These are phyloP conservation scores for Trididemnum clinides DNA, from an alignment of 23 tunicate genomes.

Conservation along the genomic window DNA sequence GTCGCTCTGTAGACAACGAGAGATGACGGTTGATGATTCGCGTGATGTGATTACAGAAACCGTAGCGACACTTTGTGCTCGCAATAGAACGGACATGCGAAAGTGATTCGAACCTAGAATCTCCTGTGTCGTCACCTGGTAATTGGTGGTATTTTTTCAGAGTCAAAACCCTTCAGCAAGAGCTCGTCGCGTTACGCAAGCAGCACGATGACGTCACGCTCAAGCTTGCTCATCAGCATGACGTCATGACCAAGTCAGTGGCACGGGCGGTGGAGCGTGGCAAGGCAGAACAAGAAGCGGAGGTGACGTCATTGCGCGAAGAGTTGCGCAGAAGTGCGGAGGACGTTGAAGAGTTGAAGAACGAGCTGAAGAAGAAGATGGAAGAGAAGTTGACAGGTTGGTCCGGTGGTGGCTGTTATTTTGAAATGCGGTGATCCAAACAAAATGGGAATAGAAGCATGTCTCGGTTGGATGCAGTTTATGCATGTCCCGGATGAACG, in stretches of 20 bases:
- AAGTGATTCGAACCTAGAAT: too few relatives aligned
- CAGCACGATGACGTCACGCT: constrained; percentile 61
- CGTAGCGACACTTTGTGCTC: too few relatives aligned
- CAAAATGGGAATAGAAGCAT: not conserved
- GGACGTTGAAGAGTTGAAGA: constrained; percentile 32
- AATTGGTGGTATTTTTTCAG: constrained; percentile 22
- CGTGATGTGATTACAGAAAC: too few relatives aligned
- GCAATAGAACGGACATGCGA: too few relatives aligned
- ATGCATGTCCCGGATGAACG: too few relatives aligned
- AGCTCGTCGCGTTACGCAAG: constrained; percentile 61
- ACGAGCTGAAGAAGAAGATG: not conserved
- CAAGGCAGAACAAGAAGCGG: constrained; percentile 47
- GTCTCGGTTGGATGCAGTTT: not conserved
- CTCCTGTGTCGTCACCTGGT: too few relatives aligned
- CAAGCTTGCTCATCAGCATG: constrained; percentile 50
- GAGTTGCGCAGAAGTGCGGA: constrained; percentile 38
- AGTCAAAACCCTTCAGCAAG: constrained; percentile 81
- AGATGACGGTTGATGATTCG: too few relatives aligned
- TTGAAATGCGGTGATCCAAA: too few relatives aligned
- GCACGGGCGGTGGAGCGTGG: constrained; percentile 28
- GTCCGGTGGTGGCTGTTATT: too few relatives aligned
- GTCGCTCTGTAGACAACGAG: too few relatives aligned
- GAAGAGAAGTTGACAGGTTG: constrained; percentile 33
- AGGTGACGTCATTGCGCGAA: constrained; percentile 13
- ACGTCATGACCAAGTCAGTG: constrained; percentile 21